These are phyloP conservation scores for Euphonia xanthogaster DNA, from an alignment of 2,797 vertebrate species.

Conservation along the genomic window DNA sequence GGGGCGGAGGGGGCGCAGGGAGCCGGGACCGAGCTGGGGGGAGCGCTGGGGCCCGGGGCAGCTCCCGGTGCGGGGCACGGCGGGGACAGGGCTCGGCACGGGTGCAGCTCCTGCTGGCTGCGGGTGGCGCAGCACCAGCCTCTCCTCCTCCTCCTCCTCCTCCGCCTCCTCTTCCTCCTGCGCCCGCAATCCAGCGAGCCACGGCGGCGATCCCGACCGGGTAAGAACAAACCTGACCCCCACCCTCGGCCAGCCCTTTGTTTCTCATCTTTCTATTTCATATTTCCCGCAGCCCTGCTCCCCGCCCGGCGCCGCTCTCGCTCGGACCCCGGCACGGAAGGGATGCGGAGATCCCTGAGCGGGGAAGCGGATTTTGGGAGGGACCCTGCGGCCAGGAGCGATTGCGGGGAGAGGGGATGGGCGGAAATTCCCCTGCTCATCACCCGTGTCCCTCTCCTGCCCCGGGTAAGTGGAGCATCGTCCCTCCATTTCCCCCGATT, in stretches of 20 bases:
- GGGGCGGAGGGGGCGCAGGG: background rate
- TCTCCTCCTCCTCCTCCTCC: background rate
- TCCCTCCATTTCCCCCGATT: background rate
- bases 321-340: background rate
- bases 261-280: background rate
- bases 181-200: background rate
- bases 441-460: background rate
- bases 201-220: background rate
- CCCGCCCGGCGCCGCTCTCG: background rate
- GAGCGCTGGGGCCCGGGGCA: background rate
- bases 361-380: background rate
- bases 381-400: background rate
- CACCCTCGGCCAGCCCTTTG: background rate
- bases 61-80: background rate
- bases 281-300: background rate
- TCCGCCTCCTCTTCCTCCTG: background rate
- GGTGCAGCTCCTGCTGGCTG: background rate
- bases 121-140: background rate
- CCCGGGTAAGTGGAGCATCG: background rate
- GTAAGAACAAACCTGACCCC: constrained; percentile 41
- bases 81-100: too few relatives aligned
- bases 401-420: background rate
- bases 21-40: background rate
- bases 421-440: background rate
- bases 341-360: background rate